Evolutionary conservation across 2,113 vertebrate genomes (phyloP).

Genomic region (Prunella himalayana): DNA sequence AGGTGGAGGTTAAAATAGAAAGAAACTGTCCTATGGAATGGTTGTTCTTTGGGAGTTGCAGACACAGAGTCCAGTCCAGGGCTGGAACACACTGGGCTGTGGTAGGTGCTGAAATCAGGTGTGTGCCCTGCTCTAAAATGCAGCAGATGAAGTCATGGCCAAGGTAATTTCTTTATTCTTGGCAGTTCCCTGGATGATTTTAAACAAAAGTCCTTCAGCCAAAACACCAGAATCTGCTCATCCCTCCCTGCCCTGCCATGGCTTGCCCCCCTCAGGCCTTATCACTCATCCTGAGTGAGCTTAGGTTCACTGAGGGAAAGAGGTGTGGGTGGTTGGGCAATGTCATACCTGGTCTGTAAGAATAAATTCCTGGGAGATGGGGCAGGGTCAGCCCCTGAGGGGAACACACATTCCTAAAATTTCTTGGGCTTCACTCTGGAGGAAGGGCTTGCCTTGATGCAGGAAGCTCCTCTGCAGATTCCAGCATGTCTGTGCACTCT

Average conservation of each 20-base stretch:
- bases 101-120: neutral
- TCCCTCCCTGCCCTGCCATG: neutral
- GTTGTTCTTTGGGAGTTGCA: neutral
- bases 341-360: neutral
- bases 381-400: neutral
- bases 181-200: neutral
- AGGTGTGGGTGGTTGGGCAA: neutral
- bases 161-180: neutral
- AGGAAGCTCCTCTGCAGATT: neutral
- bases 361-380: neutral
- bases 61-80: neutral
- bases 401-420: neutral
- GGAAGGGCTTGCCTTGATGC: neutral
- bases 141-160: neutral
- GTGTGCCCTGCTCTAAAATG: neutral
- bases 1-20: neutral
- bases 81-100: neutral
- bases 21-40: neutral
- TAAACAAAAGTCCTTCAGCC: neutral
- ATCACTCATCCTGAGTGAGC: neutral
- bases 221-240: neutral
- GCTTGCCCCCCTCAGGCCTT: neutral
- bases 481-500: neutral
- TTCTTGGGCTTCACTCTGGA: neutral
- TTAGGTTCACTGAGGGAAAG: neutral